Conservation (phyloP, 2,797 vertebrate species). For the Telmatherina bonti region DNA sequence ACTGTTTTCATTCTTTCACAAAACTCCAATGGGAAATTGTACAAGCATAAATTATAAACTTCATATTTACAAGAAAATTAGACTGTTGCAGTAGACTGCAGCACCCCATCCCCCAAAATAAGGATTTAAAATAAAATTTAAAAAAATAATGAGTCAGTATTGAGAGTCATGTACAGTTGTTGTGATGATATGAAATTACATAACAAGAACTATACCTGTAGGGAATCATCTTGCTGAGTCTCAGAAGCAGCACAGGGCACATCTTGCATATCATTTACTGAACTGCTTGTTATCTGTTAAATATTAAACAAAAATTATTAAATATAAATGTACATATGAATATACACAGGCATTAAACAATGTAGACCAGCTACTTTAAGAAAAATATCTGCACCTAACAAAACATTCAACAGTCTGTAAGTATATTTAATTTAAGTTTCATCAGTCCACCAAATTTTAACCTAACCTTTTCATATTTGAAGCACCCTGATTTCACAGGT, state of each 20-base stretch:
- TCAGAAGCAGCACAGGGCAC: conserved; percentile 58
- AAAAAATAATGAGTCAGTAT: not conserved
- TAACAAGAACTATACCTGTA: conserved; percentile 72
- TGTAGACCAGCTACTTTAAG: not conserved
- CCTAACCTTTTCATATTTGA: not conserved
- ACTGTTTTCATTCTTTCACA: no score
- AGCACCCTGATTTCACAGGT: not conserved
- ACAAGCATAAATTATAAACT: not conserved
- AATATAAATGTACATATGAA: conserved; percentile 5
- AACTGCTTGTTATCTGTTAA: conserved; percentile 41
- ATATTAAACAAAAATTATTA: no score
- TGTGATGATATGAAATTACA: not conserved
- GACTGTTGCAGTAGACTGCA: not conserved
- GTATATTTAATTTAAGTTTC: not conserved
- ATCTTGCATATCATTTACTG: conserved; percentile 60
- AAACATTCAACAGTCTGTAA: no score
- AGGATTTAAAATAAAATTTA: not conserved
- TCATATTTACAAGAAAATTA: not conserved
- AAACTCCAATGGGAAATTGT: not conserved
- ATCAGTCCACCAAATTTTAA: not conserved
- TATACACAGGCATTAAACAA: not conserved
- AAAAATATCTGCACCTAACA: not conserved
- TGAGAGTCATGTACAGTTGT: no score
- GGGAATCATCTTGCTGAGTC: conserved; percentile 78
- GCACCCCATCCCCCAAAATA: not conserved